Evolutionary conservation across 2,888 invertebrate species (phyloP), one percentile per base, ranked within the genome.

Genomic region (Aricia artaxerxes): DNA sequence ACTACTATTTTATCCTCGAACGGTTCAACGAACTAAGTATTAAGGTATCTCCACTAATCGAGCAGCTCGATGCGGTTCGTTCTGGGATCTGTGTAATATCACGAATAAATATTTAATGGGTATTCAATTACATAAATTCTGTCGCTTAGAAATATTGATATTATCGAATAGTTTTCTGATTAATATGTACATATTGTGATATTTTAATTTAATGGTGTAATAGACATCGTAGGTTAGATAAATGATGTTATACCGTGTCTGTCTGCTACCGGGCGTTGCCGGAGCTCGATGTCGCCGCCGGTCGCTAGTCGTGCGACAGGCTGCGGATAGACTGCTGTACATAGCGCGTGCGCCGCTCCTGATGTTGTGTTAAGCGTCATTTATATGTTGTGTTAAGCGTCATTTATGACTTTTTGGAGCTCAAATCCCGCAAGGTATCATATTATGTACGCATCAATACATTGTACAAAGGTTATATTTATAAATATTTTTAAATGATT

Each of bases 171-270:
- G 90, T 90, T 86, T 89, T 87, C 88, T 87, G 87, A 88, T 89
- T 91, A 90, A 90, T 91, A 87, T 94, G 93, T 94, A 94, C 92
- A 94, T 94, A 94, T 91, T 93, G 94, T 94, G 94, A 94, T 94
- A 94, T 93, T 92, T 92, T 92, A 92, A 91, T 93, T 91, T 92
- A 92, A 93, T 90, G 89, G 88, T 91, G 89, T 87, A 90, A 90
- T 93, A 92, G 89, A 90, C 88, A 87, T 88, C 86, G 87, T 90
- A 89, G 91, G 88, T 88, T 90, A 89, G 88, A 88, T 88, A 90
- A 90, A 90, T 86, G 83, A 84, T 84, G 82, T 83, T 83, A 83
- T 86, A 85, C 85, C 53, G 60, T 88, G 87, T 88, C 86, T 85
- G 88, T 86, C 87, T 87, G 88, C 86, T 87, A 83, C 85, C 84